A percentile compares a stretch with the other conserved stretches of the same genome.
Conservation (phyloP, 2,113 vertebrate species). For the Odontesthes bonariensis region DNA sequence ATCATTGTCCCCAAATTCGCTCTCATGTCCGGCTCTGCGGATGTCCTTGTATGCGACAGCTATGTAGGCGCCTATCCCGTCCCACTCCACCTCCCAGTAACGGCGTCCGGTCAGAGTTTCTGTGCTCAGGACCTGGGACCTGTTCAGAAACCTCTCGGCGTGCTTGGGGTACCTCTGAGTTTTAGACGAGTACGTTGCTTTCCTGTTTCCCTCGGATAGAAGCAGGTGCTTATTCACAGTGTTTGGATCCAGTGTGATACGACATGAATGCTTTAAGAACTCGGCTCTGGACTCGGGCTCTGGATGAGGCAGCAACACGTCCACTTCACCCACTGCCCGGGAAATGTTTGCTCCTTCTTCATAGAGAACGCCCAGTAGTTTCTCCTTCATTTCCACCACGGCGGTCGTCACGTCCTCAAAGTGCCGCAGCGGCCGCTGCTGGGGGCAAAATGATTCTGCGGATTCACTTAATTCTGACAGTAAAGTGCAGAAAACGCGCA, state of each 20-base stretch:
- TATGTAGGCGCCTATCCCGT: neutral
- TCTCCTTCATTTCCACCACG: neutral
- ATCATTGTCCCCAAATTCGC: conserved; percentile 5
- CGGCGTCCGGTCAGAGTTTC: conserved; percentile 26
- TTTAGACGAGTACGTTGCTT: neutral
- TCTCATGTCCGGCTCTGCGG: neutral
- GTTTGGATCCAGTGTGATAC: conserved; percentile 29
- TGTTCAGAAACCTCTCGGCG: neutral
- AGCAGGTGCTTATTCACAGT: neutral
- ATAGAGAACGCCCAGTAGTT: neutral
- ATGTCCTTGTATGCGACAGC: neutral
- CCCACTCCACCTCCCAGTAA: conserved; percentile 35
- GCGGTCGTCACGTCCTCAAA: conserved; percentile 7
- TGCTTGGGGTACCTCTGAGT: neutral
- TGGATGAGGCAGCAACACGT: conserved; percentile 13
- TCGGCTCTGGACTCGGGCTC: conserved; percentile 6
- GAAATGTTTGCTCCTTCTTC: neutral
- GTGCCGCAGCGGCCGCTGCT: neutral
- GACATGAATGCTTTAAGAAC: conserved; percentile 1
- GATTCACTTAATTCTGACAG: neutral
- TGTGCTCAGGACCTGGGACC: conserved; percentile 25
- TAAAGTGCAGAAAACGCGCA: neutral
- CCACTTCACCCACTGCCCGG: neutral
- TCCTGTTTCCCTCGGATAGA: conserved; percentile 4
- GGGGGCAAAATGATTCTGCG: neutral